Evolutionary conservation across 2,113 vertebrate genomes (phyloP).

Genomic region (Agapornis roseicollis): DNA sequence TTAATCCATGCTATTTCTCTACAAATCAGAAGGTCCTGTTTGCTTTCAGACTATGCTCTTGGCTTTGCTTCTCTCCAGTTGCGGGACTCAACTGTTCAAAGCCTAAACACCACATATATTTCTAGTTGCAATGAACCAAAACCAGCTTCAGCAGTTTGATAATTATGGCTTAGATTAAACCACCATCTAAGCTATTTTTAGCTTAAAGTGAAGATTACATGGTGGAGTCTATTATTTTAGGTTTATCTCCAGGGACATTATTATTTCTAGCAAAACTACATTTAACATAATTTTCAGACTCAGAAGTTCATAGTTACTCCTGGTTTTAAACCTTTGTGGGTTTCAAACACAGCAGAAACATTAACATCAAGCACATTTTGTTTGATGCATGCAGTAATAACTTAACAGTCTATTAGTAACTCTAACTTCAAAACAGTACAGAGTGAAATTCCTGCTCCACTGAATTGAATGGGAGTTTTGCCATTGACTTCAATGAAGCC

Average conservation of each 20-base stretch:
- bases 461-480: constrained; percentile 50
- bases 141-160: constrained; percentile 9
- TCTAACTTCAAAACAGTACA: constrained; percentile 58
- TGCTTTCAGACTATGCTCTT: constrained; percentile 33
- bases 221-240: constrained; percentile 68
- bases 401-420: constrained; percentile 49
- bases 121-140: constrained; percentile 45
- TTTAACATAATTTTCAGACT: constrained; percentile 11
- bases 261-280: constrained; percentile 61
- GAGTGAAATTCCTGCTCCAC: constrained; percentile 39
- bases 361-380: background rate
- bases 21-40: constrained; percentile 16
- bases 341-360: constrained; percentile 17
- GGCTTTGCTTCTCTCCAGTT: constrained; percentile 7
- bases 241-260: constrained; percentile 62
- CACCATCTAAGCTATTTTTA: constrained; percentile 67
- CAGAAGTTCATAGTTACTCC: background rate
- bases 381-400: constrained; percentile 30
- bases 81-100: constrained; percentile 25
- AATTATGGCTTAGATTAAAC: constrained; percentile 63
- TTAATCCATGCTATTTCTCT: background rate
- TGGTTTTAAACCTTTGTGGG: constrained; percentile 25
- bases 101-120: constrained; percentile 32
- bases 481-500: constrained; percentile 40
- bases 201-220: constrained; percentile 60